Base-by-base conservation (phyloP, 2,797 vertebrate genomes). In the Tadarida brasiliensis region DNA sequence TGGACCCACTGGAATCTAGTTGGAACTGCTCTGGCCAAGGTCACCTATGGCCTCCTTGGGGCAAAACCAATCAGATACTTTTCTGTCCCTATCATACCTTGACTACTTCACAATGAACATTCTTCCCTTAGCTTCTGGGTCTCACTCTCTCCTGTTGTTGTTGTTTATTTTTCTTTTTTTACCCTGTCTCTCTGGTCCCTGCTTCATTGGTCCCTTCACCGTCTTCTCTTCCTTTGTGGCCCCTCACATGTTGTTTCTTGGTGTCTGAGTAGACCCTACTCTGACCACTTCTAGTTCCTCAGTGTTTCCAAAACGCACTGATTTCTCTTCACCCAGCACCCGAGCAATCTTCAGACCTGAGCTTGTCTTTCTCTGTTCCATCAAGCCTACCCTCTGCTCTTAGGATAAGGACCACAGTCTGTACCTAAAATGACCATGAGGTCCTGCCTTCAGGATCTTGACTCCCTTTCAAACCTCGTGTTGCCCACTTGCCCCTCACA, bases 21-120 rank as follows among this genome's bases (percentile, higher is more conserved):
- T 10, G 63, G 2, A 87, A 65, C 12, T 15, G 16, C 67, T 83
- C 39, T n/a, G 67, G 67, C 51, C 93, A 92, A 95, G 91, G 94
- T 96, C 90, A 73, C n/a, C 47, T 70, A 2, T 2, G 5, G 68
- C 39, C 33, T 11, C 63, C 54, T 51, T 19, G n/a, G 28, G 92
- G 39, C 63, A 76, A 92, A 88, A 59, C 7, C 1, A 0, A 8
- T 56, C 19, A 24, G 73, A 68, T 8, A 17, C 5, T 15, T 15
- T 65, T 19, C 71, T 2, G 8, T 33, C 30, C 59, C 70, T 15
- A 0, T 47, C 51, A 76, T 11, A 5, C 26, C 30, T 57, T 56
- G n/a, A 76, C 51, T 67, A 76, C 51, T 67, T 74, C 68, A 7
- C 54, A 1, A 26, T 2, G 57, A 8, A 2, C 51, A 19, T 20